Evolutionary conservation across 2,888 invertebrate genomes (phyloP).

Genomic region (Orthosia cruda): DNA sequence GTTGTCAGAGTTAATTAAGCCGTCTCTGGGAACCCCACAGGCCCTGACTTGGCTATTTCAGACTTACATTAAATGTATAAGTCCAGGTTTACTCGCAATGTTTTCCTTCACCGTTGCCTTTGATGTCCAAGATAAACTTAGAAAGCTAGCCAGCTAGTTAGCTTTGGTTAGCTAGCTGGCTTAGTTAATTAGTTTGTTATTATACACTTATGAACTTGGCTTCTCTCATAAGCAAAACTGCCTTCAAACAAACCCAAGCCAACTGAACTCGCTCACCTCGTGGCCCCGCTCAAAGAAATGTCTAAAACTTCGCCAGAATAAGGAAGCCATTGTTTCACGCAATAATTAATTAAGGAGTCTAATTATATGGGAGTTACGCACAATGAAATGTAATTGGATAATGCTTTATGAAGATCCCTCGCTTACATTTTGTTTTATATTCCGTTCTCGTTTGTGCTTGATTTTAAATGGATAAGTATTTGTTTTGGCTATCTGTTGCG

Average conservation of each 20-base stretch:
- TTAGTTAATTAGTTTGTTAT: too few species aligned
- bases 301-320: slow-evolving; percentile 43
- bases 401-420: slow-evolving; percentile 41
- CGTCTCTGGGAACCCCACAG: too few species aligned
- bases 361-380: slow-evolving; percentile 58
- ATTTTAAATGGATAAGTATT: slow-evolving; percentile 21
- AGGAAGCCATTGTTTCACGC: slow-evolving; percentile 56
- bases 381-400: slow-evolving; percentile 58
- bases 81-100: too few species aligned
- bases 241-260: not conserved
- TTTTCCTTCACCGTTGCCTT: too few species aligned
- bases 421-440: slow-evolving; percentile 41
- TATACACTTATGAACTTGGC: not conserved
- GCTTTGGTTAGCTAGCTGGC: too few species aligned
- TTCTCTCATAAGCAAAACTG: not conserved
- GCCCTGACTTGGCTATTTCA: too few species aligned
- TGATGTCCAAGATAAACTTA: too few species aligned
- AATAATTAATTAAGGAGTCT: slow-evolving; percentile 65
- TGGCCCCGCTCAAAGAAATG: slow-evolving; percentile 41
- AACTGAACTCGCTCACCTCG: slow-evolving; percentile 20
- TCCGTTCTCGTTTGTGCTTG: slow-evolving; percentile 3
- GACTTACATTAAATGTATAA: too few species aligned
- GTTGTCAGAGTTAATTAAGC: too few species aligned
- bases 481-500: slow-evolving; percentile 19
- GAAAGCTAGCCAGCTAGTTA: too few species aligned